Evolutionary conservation across 2,113 vertebrate species (phyloP).

Genomic region (Pterocles burchelli): DNA sequence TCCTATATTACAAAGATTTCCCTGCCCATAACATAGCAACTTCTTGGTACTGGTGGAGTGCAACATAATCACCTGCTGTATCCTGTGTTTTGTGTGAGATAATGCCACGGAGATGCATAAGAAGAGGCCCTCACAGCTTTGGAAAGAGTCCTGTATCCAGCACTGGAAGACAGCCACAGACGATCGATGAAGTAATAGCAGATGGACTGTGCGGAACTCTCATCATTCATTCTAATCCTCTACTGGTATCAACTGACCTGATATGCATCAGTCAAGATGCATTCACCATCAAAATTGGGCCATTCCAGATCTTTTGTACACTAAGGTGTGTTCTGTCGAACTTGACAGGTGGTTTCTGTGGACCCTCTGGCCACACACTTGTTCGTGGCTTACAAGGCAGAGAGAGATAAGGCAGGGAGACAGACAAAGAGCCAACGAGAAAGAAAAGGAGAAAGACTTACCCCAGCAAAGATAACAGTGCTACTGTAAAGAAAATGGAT

Average conservation of each 20-base stretch:
- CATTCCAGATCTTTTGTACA: not conserved
- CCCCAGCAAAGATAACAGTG: not conserved
- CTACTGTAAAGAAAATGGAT: not conserved
- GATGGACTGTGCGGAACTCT: not conserved
- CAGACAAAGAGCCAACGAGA: not conserved
- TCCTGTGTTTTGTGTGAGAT: not conserved
- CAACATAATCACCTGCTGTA: not conserved
- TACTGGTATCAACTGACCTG: not conserved
- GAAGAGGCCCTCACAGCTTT: not conserved
- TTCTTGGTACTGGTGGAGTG: not conserved
- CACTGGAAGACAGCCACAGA: not conserved
- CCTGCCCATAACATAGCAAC: not conserved
- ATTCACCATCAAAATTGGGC: not conserved
- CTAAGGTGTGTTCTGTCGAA: not conserved
- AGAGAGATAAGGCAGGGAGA: not conserved
- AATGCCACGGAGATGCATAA: not conserved
- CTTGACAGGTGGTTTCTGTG: not conserved
- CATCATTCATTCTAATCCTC: not conserved
- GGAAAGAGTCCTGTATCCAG: not conserved
- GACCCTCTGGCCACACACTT: not conserved
- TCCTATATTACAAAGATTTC: not conserved
- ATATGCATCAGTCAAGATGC: not conserved
- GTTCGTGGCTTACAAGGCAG: not conserved
- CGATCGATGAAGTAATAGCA: not conserved
- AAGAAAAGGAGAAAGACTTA: not conserved